Evolutionary conservation across 2,888 invertebrate genomes (phyloP).

Genomic region (Allacma fusca): DNA sequence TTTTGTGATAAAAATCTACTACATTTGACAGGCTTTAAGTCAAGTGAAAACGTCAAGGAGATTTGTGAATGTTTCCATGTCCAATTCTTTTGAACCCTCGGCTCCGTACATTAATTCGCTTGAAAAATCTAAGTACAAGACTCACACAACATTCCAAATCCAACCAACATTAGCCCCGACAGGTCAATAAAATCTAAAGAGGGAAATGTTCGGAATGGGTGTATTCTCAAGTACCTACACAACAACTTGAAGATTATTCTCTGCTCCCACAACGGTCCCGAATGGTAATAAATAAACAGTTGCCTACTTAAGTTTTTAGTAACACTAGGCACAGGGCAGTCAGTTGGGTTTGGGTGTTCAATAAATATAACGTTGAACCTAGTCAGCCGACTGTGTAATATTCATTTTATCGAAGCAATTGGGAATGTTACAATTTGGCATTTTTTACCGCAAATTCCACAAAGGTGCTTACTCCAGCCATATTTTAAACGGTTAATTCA

Average conservation of each 20-base stretch:
- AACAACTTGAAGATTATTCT: constrained; percentile 1
- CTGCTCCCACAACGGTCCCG: neutral
- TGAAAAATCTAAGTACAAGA: too few relatives aligned
- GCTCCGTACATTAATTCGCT: neutral
- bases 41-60: neutral
- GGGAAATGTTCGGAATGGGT: neutral
- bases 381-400: constrained; percentile 7
- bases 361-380: neutral
- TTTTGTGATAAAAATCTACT: neutral
- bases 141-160: neutral
- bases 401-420: neutral
- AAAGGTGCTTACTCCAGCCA: neutral
- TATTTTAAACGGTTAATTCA: neutral
- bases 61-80: neutral
- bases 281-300: constrained; percentile 8
- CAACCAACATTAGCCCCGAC: neutral
- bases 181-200: constrained; percentile 6
- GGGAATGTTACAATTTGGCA: neutral
- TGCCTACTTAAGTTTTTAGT: too few relatives aligned
- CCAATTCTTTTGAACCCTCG: neutral
- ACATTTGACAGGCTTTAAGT: neutral
- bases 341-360: neutral
- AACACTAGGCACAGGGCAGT: neutral
- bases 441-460: constrained; percentile 3
- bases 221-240: neutral